phyloP scores from a whole-genome alignment of 1,140 invertebrate genomes.

The Ceratina calcarata region DNA sequence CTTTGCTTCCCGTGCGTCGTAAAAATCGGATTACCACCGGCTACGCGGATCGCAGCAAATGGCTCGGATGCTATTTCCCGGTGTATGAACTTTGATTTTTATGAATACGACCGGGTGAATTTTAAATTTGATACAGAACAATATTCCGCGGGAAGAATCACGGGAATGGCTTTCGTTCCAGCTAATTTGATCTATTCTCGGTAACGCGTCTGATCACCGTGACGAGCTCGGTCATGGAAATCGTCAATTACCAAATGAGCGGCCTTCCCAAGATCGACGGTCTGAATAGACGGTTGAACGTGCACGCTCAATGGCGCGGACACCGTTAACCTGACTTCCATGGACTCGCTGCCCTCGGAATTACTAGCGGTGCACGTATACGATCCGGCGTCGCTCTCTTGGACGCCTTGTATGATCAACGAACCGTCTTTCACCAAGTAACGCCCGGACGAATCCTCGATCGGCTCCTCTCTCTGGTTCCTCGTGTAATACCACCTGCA shows the following conservation, averaged over 20 bases:
- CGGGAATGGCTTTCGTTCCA: too few relatives aligned
- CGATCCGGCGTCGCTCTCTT: constrained; percentile 79
- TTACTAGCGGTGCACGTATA: constrained; percentile 83
- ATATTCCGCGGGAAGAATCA: too few relatives aligned
- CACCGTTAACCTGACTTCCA: constrained; percentile 81
- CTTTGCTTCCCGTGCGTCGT: neutral
- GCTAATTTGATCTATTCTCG: too few relatives aligned
- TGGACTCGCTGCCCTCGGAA: constrained; percentile 82
- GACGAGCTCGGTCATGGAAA: neutral
- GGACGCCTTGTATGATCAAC: constrained; percentile 80
- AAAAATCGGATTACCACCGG: constrained; percentile 33
- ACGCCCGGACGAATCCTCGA: constrained; percentile 79
- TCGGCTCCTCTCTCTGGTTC: constrained; percentile 79
- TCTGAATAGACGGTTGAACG: constrained; percentile 82
- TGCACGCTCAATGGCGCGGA: constrained; percentile 81
- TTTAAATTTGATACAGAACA: too few relatives aligned
- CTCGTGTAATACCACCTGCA: constrained; percentile 80
- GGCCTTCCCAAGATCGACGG: constrained; percentile 81
- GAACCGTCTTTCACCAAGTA: constrained; percentile 80
- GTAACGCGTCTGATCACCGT: neutral
- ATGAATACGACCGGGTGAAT: neutral
- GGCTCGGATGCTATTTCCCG: constrained; percentile 4
- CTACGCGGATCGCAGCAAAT: constrained; percentile 11
- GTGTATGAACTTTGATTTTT: neutral
- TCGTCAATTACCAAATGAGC: constrained; percentile 81